Conservation (phyloP, 1,140 invertebrate genomes). For the Leptinotarsa defecta region DNA sequence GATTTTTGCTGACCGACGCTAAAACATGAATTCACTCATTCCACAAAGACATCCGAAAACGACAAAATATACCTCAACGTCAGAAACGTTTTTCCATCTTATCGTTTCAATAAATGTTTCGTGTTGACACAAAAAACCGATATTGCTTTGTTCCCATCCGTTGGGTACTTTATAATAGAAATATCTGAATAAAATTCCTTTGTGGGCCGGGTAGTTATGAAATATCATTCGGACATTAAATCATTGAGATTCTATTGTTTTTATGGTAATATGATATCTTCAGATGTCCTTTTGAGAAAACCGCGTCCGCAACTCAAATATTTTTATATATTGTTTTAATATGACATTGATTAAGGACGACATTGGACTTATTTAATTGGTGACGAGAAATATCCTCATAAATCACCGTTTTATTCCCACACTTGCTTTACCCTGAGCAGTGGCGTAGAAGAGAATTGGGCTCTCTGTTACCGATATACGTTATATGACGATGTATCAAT, state of each 20-base stretch:
- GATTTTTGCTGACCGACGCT: no score
- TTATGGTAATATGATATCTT: constrained; percentile 47
- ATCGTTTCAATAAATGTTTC: not conserved
- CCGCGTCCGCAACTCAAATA: constrained; percentile 42
- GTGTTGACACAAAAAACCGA: not conserved
- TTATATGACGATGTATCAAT: no score
- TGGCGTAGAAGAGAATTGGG: not conserved
- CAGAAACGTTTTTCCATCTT: not conserved
- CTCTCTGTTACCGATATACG: no score
- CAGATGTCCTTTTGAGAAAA: constrained; percentile 34
- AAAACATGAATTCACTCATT: no score
- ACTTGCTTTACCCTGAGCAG: constrained; percentile 20
- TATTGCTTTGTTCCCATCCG: not conserved
- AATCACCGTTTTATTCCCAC: constrained; percentile 45
- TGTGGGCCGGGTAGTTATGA: constrained; percentile 31
- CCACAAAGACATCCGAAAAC: no score
- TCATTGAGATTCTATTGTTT: constrained; percentile 46
- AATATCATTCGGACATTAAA: constrained; percentile 38
- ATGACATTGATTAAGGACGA: constrained; percentile 48
- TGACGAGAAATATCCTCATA: constrained; percentile 36
- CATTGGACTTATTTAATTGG: constrained; percentile 46
- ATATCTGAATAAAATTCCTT: constrained; percentile 19
- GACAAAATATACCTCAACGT: not conserved
- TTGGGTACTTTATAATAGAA: constrained; percentile 4
- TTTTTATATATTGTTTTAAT: constrained; percentile 46